These are phyloP conservation scores for Burhinus oedicnemus DNA, from an alignment of 2,113 vertebrate genomes.

Conservation along the genomic window DNA sequence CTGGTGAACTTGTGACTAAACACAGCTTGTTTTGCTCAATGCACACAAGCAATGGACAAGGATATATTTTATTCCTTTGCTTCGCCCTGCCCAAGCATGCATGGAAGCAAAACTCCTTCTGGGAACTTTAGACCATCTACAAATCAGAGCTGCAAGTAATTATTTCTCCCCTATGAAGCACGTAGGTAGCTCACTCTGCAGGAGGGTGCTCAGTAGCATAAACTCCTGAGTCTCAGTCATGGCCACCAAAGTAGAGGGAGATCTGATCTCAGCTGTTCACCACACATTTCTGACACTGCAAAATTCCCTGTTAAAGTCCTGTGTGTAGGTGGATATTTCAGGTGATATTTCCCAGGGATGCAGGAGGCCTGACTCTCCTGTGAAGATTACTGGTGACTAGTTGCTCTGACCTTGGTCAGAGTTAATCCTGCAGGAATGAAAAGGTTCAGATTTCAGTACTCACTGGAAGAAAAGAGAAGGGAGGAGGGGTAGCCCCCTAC, in stretches of 20 bases:
- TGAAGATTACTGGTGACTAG: neutral
- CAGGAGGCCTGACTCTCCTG: neutral
- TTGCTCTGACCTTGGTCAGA: conserved; percentile 51
- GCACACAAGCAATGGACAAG: neutral
- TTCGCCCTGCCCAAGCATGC: neutral
- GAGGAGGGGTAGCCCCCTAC: neutral
- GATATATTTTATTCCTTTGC: conserved; percentile 24
- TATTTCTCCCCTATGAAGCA: neutral
- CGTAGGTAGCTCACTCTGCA: neutral
- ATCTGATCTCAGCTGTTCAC: neutral
- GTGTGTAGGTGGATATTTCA: neutral
- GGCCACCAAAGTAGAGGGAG: conserved; percentile 23
- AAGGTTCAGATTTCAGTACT: conserved; percentile 20
- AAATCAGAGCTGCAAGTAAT: conserved; percentile 10
- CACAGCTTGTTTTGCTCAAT: conserved; percentile 53
- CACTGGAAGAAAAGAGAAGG: neutral
- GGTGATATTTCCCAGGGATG: conserved; percentile 1
- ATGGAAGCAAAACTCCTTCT: conserved; percentile 2
- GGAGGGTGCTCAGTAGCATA: neutral
- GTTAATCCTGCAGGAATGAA: conserved; percentile 52
- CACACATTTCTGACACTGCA: neutral
- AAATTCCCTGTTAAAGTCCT: neutral
- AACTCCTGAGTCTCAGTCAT: neutral
- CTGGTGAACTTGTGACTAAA: conserved; percentile 66
- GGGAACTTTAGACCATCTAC: neutral